Evolutionary conservation across 1,140 invertebrate genomes (phyloP), one percentile per base, ranked within the genome.

Genomic region (Planococcus citri): DNA sequence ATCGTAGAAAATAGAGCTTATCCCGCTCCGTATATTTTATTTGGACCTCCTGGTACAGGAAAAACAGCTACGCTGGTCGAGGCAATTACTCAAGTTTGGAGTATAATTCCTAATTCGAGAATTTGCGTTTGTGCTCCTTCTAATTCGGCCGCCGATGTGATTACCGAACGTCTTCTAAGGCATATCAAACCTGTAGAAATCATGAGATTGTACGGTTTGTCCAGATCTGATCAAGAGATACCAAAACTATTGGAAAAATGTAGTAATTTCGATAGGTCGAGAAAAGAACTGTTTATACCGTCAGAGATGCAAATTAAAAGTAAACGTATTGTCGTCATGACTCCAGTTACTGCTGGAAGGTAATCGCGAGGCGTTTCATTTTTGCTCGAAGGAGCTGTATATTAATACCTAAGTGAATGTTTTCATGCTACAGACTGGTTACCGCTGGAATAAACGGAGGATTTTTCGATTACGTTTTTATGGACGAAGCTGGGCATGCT

Each of bases 11-110:
- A 64, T 64, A 64, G 22, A 3, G 60, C 60, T 21, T 64, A 64
- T 25, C 88, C 89, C 0, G 77, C 90, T 71, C 94, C 95, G 0
- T 97, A 97, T 75, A 81, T 95, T 8, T 87, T 97, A 71, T 97
- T 90, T 80, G 95, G 95, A 1, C 94, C 95, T 51, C 94, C 94
- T 1, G 94, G 94, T 8, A 96, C 93, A n/a, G 94, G 94, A 20
- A 97, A 97, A 82, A 97, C 94, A 0, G 80, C 95, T 0, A 97
- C 94, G 3, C 77, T 97, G 3, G 88, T 94, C n/a, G 94, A 97
- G 81, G 82, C 86, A 0, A 85, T 94, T 24, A 76, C 95, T 25
- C 95, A 97, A 80, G 83, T 70, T 3, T 61, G 69, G 51, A 21
- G 12, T 21, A 12, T 24, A 22, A 9, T n/a, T 27, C 2, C 8